A percentile compares a stretch with the other conserved stretches of the same genome.
These are phyloP conservation scores for Periplaneta americana DNA, from an alignment of 1,140 invertebrate species.

Conservation along the genomic window DNA sequence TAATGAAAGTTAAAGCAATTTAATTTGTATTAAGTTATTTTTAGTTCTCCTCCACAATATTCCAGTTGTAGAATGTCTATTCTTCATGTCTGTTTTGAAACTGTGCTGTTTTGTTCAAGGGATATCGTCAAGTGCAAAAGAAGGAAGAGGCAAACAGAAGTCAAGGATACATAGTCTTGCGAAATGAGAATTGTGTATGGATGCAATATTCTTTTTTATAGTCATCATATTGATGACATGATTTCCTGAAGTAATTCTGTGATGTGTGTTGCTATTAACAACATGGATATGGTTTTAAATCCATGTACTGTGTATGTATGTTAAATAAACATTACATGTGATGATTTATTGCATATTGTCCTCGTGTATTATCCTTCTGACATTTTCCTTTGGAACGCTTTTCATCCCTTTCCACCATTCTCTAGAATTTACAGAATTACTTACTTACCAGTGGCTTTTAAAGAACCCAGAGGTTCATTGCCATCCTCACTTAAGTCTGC, in stretches of 20 bases:
- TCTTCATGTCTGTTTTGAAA: not conserved
- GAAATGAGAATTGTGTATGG: not conserved
- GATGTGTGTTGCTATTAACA: not conserved
- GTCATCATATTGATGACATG: not conserved
- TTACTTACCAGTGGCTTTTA: too few relatives aligned
- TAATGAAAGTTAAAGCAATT: not conserved
- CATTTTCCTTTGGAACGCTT: too few relatives aligned
- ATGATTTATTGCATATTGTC: too few relatives aligned
- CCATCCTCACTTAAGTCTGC: too few relatives aligned
- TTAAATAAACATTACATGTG: too few relatives aligned
- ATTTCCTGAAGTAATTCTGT: not conserved
- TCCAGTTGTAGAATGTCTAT: not conserved
- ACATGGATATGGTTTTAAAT: too few relatives aligned
- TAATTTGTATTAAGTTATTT: not conserved
- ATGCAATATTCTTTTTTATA: not conserved
- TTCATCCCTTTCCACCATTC: too few relatives aligned
- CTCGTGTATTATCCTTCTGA: too few relatives aligned
- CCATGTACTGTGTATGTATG: too few relatives aligned
- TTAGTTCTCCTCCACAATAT: not conserved
- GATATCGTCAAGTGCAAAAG: not conserved
- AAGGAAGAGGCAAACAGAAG: not conserved
- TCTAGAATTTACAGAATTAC: too few relatives aligned
- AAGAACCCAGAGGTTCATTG: too few relatives aligned
- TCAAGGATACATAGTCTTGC: not conserved
- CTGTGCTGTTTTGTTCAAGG: not conserved